Evolutionary conservation across 2,888 invertebrate genomes (phyloP).

Genomic region (Noctua pronuba): DNA sequence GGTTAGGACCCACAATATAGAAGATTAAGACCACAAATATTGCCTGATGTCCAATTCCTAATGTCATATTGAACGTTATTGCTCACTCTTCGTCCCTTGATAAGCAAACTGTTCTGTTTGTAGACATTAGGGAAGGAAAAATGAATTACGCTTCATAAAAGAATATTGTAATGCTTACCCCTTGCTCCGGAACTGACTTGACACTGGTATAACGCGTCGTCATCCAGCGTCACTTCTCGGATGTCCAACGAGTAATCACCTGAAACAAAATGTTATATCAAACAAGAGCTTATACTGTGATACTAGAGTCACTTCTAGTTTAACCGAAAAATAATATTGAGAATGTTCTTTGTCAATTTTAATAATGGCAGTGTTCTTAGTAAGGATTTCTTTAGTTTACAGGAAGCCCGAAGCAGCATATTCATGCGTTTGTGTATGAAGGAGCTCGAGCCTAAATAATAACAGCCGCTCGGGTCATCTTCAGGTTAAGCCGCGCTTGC

Average conservation of each 20-base stretch:
- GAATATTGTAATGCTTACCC: constrained; percentile 79
- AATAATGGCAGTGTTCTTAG: background rate
- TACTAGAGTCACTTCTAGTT: background rate
- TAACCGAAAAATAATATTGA: background rate
- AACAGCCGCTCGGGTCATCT: background rate
- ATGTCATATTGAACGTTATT: background rate
- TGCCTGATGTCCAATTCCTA: background rate
- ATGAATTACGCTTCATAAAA: background rate
- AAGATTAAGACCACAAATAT: background rate
- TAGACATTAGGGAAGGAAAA: background rate
- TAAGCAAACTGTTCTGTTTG: background rate
- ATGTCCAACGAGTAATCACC: constrained; percentile 98
- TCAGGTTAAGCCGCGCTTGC: background rate
- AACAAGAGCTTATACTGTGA: background rate
- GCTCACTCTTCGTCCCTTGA: background rate
- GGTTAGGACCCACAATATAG: background rate
- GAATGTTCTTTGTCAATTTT: background rate
- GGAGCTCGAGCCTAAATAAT: background rate
- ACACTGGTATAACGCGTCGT: constrained; percentile 98
- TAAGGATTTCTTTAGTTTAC: background rate
- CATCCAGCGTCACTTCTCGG: constrained; percentile 96
- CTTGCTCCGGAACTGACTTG: constrained; percentile 96
- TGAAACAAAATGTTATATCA: constrained; percentile 78
- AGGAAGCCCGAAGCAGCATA: background rate
- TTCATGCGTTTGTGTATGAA: too few relatives aligned